Conservation (phyloP, 2,888 invertebrate species). For the Nomada hirtipes region DNA sequence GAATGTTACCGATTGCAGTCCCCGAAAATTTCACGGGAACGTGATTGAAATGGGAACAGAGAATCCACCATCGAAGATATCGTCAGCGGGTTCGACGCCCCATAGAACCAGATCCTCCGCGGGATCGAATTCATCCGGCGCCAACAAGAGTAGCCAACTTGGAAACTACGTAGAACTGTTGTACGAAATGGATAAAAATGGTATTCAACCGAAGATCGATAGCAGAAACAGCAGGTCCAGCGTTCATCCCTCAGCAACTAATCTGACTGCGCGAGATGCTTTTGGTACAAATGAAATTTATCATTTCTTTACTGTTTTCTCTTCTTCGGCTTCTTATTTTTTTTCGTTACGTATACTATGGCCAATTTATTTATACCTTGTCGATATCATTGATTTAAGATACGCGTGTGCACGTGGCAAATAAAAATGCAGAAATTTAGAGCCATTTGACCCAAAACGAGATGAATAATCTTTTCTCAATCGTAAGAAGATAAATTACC, state of each 20-base stretch:
- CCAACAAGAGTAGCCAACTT: conserved; percentile 14
- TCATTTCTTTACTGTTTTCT: not conserved
- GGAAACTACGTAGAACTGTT: conserved; percentile 57
- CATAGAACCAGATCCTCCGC: conserved; percentile 13
- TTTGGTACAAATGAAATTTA: conserved; percentile 75
- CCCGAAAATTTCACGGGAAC: conserved; percentile 71
- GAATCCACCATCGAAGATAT: conserved; percentile 66
- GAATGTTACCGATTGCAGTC: conserved; percentile 65
- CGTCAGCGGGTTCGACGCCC: conserved; percentile 71
- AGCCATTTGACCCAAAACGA: too few relatives aligned
- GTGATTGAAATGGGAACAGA: conserved; percentile 69
- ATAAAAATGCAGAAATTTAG: too few relatives aligned
- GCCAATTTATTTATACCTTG: too few relatives aligned
- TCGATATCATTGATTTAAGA: too few relatives aligned
- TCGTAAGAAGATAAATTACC: too few relatives aligned
- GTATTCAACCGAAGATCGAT: conserved; percentile 54
- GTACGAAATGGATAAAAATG: conserved; percentile 75
- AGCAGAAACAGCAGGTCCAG: conserved; percentile 69
- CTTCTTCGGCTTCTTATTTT: not conserved
- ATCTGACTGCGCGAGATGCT: conserved; percentile 77
- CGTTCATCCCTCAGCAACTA: conserved; percentile 76
- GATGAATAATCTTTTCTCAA: too few relatives aligned
- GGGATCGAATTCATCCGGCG: conserved; percentile 8
- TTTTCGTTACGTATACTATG: not conserved
- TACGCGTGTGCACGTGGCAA: too few relatives aligned